phyloP scores from a whole-genome alignment of 1,140 invertebrate genomes.

The Cardiocondyla obscurior region DNA sequence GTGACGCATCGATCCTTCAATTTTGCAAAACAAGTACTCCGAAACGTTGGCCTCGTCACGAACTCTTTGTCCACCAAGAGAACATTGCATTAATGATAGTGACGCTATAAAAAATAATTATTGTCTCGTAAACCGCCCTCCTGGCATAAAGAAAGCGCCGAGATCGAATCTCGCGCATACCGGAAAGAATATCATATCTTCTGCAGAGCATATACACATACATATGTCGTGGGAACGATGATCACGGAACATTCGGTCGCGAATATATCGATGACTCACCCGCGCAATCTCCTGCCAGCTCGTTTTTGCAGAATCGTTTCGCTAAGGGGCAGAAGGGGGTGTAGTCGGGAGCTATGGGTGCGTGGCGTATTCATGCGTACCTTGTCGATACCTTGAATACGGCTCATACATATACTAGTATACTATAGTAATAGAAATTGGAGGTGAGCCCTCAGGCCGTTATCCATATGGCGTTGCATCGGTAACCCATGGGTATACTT shows the following conservation, averaged over 20 bases:
- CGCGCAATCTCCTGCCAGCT: constrained; percentile 64
- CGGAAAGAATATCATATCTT: constrained; percentile 29
- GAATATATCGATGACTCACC: constrained; percentile 70
- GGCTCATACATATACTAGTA: constrained; percentile 70
- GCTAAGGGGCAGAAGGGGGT: constrained; percentile 23
- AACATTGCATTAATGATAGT: not conserved
- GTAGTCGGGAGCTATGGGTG: constrained; percentile 9
- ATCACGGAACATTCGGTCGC: not conserved
- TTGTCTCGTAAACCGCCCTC: too few relatives aligned
- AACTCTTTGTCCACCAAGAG: not conserved
- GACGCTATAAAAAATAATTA: not conserved
- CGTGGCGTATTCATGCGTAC: constrained; percentile 58
- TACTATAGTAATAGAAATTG: constrained; percentile 45
- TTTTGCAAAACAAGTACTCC: not conserved
- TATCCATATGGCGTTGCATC: constrained; percentile 81
- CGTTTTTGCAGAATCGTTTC: constrained; percentile 71
- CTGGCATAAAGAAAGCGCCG: too few relatives aligned
- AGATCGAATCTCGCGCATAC: constrained; percentile 8
- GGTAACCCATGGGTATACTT: constrained; percentile 77
- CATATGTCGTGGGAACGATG: constrained; percentile 66
- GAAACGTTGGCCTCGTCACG: not conserved
- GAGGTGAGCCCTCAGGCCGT: constrained; percentile 80
- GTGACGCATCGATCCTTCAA: not conserved
- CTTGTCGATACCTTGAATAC: constrained; percentile 79
- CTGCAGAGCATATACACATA: constrained; percentile 1